Conservation (phyloP, 2,888 invertebrate species). For the Spisula subtruncata region DNA sequence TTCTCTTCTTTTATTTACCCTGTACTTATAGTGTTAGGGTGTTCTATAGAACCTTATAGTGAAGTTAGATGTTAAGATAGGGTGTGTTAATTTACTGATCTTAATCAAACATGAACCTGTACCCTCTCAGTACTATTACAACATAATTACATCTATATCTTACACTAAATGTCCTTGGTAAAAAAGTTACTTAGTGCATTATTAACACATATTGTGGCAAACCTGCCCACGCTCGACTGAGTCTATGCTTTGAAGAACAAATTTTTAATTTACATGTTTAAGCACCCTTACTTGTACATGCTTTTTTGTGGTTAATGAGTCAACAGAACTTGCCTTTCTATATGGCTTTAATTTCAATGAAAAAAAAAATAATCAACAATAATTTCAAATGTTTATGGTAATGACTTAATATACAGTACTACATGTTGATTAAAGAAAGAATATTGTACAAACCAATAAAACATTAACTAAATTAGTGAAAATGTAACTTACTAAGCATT, state of each 20-base stretch:
- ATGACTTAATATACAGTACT: neutral
- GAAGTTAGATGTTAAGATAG: neutral
- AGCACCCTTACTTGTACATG: neutral
- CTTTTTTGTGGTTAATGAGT: neutral
- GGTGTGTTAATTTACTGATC: neutral
- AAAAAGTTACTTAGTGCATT: neutral
- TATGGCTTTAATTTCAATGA: neutral
- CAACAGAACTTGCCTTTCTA: neutral
- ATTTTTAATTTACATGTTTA: neutral
- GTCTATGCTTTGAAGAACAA: neutral
- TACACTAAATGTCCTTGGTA: neutral
- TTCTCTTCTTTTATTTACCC: neutral
- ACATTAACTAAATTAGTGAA: too few species aligned
- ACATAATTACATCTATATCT: conserved; percentile 2
- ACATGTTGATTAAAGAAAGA: neutral
- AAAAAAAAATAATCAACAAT: neutral
- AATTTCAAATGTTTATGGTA: neutral
- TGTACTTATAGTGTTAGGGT: neutral
- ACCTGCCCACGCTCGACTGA: neutral
- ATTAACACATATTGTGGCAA: neutral
- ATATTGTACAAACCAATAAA: too few species aligned
- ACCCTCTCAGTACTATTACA: neutral
- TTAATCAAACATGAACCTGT: neutral
- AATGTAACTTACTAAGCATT: too few species aligned
- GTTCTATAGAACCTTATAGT: neutral